phyloP scores from a whole-genome alignment of 92 coral and sea anemone genomes.

The Porites lobata region DNA sequence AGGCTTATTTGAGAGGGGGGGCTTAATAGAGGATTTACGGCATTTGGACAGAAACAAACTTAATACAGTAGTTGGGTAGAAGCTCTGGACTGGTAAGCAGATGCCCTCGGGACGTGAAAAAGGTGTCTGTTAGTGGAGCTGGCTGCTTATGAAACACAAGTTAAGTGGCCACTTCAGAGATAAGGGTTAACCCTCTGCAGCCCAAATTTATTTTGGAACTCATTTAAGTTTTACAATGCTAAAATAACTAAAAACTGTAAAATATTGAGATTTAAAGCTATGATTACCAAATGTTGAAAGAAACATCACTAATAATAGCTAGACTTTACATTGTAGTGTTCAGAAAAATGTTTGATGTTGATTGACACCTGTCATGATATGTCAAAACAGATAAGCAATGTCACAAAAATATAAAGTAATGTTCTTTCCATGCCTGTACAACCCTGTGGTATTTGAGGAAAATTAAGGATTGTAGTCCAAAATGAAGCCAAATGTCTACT shows the following conservation, averaged over 20 bases:
- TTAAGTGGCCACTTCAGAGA: too few relatives aligned
- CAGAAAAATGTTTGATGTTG: conserved; percentile 10
- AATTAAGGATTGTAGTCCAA: neutral
- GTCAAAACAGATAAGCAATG: neutral
- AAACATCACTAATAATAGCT: conserved; percentile 1
- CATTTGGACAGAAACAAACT: too few relatives aligned
- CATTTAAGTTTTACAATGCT: neutral
- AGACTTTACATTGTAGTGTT: conserved; percentile 7
- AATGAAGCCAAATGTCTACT: neutral
- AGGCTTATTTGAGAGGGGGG: too few relatives aligned
- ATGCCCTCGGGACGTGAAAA: too few relatives aligned
- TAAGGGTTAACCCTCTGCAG: neutral
- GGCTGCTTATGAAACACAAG: too few relatives aligned
- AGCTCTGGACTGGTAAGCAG: too few relatives aligned
- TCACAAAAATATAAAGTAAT: neutral
- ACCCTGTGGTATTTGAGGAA: neutral
- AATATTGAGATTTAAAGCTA: conserved; percentile 1
- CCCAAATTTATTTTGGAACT: conserved; percentile 17
- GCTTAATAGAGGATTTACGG: too few relatives aligned
- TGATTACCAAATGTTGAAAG: conserved; percentile 6
- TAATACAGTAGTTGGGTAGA: too few relatives aligned
- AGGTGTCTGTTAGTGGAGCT: too few relatives aligned
- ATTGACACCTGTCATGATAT: neutral
- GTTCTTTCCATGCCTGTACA: neutral
- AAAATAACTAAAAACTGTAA: conserved; percentile 2